phyloP scores from a whole-genome alignment of 2,888 invertebrate species.

The Hedychridium roseum region DNA sequence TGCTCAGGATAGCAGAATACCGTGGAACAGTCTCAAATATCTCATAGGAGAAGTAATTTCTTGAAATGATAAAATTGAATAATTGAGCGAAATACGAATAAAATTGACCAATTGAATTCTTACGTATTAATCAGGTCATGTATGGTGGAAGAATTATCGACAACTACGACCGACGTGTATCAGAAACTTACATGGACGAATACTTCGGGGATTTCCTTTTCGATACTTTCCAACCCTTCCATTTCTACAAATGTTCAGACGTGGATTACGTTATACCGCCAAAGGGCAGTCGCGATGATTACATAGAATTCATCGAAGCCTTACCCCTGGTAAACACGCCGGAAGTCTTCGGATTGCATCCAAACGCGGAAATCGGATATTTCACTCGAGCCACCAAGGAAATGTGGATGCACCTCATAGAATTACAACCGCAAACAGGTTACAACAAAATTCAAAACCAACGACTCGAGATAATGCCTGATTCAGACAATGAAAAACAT shows the following conservation, averaged over 20 bases:
- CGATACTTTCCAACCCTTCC: constrained; percentile 89
- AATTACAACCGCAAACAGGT: constrained; percentile 91
- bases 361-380: constrained; percentile 96
- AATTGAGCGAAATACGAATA: neutral
- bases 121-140: constrained; percentile 77
- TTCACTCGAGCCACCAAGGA: constrained; percentile 86
- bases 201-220: constrained; percentile 95
- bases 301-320: constrained; percentile 77
- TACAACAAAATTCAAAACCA: too few species aligned
- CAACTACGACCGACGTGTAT: constrained; percentile 87
- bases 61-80: neutral
- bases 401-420: constrained; percentile 87
- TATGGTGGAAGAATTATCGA: constrained; percentile 95
- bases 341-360: constrained; percentile 90
- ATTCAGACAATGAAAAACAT: too few species aligned
- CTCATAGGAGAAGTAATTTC: constrained; percentile 83
- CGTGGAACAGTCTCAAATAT: constrained; percentile 92
- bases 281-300: constrained; percentile 73
- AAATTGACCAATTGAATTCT: neutral
- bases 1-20: constrained; percentile 72
- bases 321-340: constrained; percentile 87
- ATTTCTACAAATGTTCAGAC: constrained; percentile 79
- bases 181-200: constrained; percentile 90
- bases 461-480: too few species aligned
- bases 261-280: constrained; percentile 84